Percentiles rank a stretch among this genome's conserved stretches.
phyloP scores from a whole-genome alignment of 2,113 vertebrate species.

The Chloropsis cyanopogon region DNA sequence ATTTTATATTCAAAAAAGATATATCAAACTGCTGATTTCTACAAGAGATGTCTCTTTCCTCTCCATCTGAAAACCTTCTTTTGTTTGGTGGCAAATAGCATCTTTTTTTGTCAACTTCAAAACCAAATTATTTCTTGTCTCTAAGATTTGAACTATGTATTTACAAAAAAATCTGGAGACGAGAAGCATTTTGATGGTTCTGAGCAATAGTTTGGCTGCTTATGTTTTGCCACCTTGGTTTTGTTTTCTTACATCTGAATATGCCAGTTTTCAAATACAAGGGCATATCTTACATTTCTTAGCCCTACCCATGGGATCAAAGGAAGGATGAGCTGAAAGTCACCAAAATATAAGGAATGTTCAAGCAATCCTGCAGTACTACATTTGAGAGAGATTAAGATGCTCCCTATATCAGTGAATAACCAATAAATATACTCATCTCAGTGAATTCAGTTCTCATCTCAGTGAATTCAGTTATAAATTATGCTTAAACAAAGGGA shows the following conservation, averaged over 20 bases:
- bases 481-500: neutral
- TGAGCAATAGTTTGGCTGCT: neutral
- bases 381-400: neutral
- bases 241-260: neutral
- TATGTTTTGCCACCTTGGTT: neutral
- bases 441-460: neutral
- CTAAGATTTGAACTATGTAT: neutral
- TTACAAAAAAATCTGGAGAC: neutral
- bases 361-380: neutral
- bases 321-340: neutral
- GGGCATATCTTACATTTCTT: neutral
- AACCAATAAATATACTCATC: neutral
- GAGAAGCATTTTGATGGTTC: neutral
- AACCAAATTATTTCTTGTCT: neutral
- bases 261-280: neutral
- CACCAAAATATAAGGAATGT: neutral
- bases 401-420: neutral
- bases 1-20: neutral
- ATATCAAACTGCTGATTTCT: neutral
- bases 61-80: neutral
- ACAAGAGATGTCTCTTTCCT: neutral
- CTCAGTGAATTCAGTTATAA: neutral
- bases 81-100: neutral
- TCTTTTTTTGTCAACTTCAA: neutral
- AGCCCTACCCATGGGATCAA: neutral